Base-by-base conservation (phyloP, 1,140 invertebrate genomes). In the Macrobrachium rosenbergii region DNA sequence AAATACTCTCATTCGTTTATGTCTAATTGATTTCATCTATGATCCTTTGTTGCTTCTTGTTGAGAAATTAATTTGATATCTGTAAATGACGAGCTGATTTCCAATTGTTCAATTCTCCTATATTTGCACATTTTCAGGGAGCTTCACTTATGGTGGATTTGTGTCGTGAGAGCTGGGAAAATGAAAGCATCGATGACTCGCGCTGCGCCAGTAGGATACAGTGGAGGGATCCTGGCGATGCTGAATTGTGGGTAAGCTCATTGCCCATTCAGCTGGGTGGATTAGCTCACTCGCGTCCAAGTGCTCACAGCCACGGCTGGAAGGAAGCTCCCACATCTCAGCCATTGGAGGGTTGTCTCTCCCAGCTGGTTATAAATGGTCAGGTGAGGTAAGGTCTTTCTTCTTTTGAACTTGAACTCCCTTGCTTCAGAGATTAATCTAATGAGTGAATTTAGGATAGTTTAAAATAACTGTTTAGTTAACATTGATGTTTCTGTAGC, bases 311-410 rank as follows among this genome's bases (percentile, higher is more conserved):
- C 37, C 76, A 85, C 43, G 76, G 76, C 6, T 85, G 83, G 83
- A 63, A 37, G 10, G 83, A 78, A 52, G 75, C 73, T 19, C 83
- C 83, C 60, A 79, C 52, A 59, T 12, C 73, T n/a, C 83, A 52
- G 75, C 75, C 83, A 37, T 58, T 85, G 16, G 43, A 85, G 17
- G 83, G 83, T 63, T 85, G 83, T 23, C 23, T 85, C 83, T 85
- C 83, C 17, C 83, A 85, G n/a, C 83, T 85, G 43, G 78, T 63
- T 23, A 43, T 85, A 28, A 78, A 78, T 52, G 76, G 83, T 23
- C 83, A 85, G 75, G 83, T 85, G 23, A 77, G 59, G 23, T 23
- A 23, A n/a, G 19, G 23, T 37, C n/a, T n/a, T 77, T 23, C 23
- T 21, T 43, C 16, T 77, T 37, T 43, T 52, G 52, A 45, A 43